Percentiles rank a stretch among this genome's conserved stretches.
Conservation (phyloP, 37 sponge, comb jelly and placozoan genomes). For the Diacarnus erythraeanus region DNA sequence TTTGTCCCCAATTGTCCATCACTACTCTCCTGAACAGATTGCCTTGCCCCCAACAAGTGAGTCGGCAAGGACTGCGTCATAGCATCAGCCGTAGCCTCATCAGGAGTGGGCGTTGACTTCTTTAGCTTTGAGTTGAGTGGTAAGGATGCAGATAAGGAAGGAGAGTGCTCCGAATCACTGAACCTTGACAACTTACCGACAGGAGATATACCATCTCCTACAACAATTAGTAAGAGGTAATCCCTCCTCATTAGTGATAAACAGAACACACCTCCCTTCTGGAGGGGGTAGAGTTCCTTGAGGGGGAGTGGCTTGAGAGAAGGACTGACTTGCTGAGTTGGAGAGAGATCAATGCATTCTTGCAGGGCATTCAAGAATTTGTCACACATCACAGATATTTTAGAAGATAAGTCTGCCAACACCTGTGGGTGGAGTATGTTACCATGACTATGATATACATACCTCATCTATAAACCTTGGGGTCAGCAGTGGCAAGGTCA, state of each 20-base stretch:
- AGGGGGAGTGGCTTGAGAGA: constrained; percentile 8
- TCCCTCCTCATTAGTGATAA: too few species aligned
- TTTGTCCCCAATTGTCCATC: too few species aligned
- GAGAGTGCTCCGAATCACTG: constrained; percentile 38
- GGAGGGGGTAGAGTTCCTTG: background rate
- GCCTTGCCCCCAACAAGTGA: background rate
- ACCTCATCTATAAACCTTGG: background rate
- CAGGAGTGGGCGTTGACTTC: too few species aligned
- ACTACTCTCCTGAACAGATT: too few species aligned
- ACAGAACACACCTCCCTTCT: too few species aligned
- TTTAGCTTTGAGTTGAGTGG: too few species aligned
- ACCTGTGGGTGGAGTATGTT: constrained; percentile 18
- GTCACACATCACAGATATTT: constrained; percentile 71
- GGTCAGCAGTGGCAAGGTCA: background rate
- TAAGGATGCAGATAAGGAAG: background rate
- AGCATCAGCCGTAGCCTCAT: too few species aligned
- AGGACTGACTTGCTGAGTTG: background rate
- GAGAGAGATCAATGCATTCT: constrained; percentile 76
- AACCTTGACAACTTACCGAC: constrained; percentile 5
- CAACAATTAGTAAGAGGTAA: background rate
- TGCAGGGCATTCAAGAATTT: constrained; percentile 62
- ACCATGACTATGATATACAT: background rate
- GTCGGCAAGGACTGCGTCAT: background rate
- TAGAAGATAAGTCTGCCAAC: constrained; percentile 31
- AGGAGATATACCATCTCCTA: background rate